Evolutionary conservation across 2,113 vertebrate genomes (phyloP).

Genomic region (Epinephelus lanceolatus): DNA sequence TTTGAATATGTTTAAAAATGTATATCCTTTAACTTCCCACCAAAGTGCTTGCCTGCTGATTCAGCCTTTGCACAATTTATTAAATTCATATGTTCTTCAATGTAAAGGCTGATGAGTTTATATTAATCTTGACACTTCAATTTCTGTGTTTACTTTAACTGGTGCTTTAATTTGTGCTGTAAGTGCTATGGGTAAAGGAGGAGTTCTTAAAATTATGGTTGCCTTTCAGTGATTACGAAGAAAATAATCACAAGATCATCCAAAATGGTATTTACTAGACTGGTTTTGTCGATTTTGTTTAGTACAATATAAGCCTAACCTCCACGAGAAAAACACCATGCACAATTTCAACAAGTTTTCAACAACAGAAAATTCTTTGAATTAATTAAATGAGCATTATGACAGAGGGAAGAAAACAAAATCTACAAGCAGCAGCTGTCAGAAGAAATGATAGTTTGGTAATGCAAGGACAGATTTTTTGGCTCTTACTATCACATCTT

Average conservation of each 20-base stretch:
- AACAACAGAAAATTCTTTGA: neutral
- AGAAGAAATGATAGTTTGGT: neutral
- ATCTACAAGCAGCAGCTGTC: neutral
- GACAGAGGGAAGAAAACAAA: neutral
- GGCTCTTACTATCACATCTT: neutral
- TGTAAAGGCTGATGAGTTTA: too few species aligned
- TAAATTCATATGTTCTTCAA: neutral
- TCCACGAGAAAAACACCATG: neutral
- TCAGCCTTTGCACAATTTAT: neutral
- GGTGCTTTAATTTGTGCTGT: too few species aligned
- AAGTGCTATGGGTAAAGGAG: too few species aligned
- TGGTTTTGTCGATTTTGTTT: too few species aligned
- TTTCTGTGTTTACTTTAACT: neutral
- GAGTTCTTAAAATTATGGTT: too few species aligned
- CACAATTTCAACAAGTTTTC: neutral
- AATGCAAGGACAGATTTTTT: neutral
- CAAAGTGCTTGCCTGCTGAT: too few species aligned
- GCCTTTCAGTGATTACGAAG: too few species aligned
- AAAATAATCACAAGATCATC: neutral
- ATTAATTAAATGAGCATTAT: neutral
- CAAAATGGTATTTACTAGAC: neutral
- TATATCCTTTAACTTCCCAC: too few species aligned
- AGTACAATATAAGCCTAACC: neutral
- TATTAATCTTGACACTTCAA: neutral
- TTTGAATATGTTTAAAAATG: too few species aligned